Percentiles rank a stretch among this genome's conserved stretches.
Evolutionary conservation across 2,113 vertebrate species (phyloP).

Genomic region (Ibidorhyncha struthersii): DNA sequence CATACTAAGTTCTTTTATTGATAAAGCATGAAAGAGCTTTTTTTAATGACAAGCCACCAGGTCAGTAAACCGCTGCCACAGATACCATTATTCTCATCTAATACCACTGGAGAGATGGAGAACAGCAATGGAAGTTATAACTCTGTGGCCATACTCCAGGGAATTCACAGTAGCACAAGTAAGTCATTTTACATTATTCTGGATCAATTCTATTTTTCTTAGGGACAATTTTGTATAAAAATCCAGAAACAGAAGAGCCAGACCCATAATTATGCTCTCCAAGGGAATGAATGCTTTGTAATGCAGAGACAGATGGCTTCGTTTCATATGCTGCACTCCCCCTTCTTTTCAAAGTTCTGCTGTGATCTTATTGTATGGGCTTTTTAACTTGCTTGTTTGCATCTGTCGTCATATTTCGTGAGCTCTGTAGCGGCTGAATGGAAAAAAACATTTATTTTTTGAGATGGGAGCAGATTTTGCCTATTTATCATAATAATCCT

Average conservation of each 20-base stretch:
- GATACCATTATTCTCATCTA: neutral
- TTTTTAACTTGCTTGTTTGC: slow-evolving; percentile 62
- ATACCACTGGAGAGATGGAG: neutral
- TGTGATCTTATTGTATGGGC: slow-evolving; percentile 30
- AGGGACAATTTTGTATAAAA: neutral
- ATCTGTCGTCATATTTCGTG: slow-evolving; percentile 60
- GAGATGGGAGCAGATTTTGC: slow-evolving; percentile 35
- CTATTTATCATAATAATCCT: slow-evolving; percentile 56
- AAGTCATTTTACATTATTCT: neutral
- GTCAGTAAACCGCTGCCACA: neutral
- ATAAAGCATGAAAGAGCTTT: neutral
- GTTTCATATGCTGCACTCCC: neutral
- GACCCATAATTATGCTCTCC: neutral
- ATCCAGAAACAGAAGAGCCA: slow-evolving; percentile 26
- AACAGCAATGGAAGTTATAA: neutral
- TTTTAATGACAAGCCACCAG: neutral
- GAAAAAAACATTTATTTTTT: neutral
- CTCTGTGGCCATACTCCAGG: rapidly evolving
- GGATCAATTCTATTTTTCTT: neutral
- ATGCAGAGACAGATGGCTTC: slow-evolving; percentile 60
- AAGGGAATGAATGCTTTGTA: slow-evolving; percentile 16
- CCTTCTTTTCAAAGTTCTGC: slow-evolving; percentile 40
- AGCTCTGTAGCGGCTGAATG: slow-evolving; percentile 9
- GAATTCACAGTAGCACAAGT: neutral
- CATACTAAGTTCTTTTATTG: neutral